These are phyloP conservation scores for Calameuta pallipes DNA, from an alignment of 2,888 invertebrate species.

Conservation along the genomic window DNA sequence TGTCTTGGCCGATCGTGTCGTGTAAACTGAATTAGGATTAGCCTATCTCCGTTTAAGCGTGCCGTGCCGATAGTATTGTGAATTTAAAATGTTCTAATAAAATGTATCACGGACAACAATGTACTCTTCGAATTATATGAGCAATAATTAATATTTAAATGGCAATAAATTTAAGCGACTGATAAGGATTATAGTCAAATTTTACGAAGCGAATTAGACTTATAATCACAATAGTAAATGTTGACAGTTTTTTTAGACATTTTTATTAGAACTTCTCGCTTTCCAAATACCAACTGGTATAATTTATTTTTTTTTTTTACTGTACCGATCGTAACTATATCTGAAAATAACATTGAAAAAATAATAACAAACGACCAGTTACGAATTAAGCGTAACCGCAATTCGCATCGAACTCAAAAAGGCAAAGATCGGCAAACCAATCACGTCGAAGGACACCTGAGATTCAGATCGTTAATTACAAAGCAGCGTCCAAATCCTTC, in stretches of 20 bases:
- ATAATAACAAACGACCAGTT: neutral
- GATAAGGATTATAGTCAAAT: too few relatives aligned
- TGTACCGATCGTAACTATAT: too few relatives aligned
- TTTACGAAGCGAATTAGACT: too few relatives aligned
- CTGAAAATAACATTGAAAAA: neutral
- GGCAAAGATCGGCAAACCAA: neutral
- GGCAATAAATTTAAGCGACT: too few relatives aligned
- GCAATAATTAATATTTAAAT: too few relatives aligned
- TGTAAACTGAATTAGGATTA: conserved; percentile 38
- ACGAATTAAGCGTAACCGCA: neutral
- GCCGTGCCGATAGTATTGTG: conserved; percentile 14
- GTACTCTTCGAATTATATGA: too few relatives aligned
- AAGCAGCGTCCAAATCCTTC: neutral
- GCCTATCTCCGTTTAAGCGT: conserved; percentile 34
- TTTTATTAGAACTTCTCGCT: too few relatives aligned
- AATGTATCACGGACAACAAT: too few relatives aligned
- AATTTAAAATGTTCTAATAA: neutral
- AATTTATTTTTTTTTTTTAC: too few relatives aligned
- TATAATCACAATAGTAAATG: too few relatives aligned
- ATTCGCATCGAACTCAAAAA: neutral
- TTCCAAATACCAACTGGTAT: too few relatives aligned
- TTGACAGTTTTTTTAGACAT: too few relatives aligned
- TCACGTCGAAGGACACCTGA: conserved; percentile 5
- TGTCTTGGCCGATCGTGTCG: conserved; percentile 21
- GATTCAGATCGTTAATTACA: conserved; percentile 3